These are phyloP conservation scores for Gallinago stenura DNA, from an alignment of 2,797 vertebrate genomes.

Conservation along the genomic window DNA sequence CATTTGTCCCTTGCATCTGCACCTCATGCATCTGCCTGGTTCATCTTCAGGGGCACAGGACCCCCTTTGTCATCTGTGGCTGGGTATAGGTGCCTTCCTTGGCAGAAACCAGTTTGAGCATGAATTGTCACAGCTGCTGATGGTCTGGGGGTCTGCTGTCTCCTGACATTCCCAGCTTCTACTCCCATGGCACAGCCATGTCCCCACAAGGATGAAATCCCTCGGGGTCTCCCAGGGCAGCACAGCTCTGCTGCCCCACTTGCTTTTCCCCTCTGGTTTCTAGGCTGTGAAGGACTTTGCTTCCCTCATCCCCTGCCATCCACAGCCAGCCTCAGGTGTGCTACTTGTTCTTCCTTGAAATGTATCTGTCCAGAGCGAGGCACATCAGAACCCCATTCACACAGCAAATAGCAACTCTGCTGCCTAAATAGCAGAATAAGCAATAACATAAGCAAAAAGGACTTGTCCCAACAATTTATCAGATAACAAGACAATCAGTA, in stretches of 20 bases:
- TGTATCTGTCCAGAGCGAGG: neutral
- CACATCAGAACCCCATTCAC: neutral
- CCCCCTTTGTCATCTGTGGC: neutral
- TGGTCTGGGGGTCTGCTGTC: neutral
- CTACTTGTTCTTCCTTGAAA: neutral
- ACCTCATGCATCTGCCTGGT: neutral
- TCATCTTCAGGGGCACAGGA: neutral
- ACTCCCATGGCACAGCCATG: neutral
- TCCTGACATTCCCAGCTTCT: neutral
- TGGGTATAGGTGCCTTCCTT: rapidly evolving
- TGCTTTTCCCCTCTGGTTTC: neutral
- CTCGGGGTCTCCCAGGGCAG: neutral
- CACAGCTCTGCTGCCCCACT: neutral
- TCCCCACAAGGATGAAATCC: neutral
- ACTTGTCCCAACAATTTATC: neutral
- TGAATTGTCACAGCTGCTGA: neutral
- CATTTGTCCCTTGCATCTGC: neutral
- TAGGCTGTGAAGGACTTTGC: neutral
- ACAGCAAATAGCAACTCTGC: neutral
- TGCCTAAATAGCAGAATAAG: conserved; percentile 29
- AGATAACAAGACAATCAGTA: conserved; percentile 24
- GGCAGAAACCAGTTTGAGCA: neutral
- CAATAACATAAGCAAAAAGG: neutral
- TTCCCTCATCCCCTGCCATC: neutral
- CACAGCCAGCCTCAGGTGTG: neutral